Evolutionary conservation across 2,888 invertebrate genomes (phyloP), one percentile per base, ranked within the genome.

Genomic region (Junonia oenone): DNA sequence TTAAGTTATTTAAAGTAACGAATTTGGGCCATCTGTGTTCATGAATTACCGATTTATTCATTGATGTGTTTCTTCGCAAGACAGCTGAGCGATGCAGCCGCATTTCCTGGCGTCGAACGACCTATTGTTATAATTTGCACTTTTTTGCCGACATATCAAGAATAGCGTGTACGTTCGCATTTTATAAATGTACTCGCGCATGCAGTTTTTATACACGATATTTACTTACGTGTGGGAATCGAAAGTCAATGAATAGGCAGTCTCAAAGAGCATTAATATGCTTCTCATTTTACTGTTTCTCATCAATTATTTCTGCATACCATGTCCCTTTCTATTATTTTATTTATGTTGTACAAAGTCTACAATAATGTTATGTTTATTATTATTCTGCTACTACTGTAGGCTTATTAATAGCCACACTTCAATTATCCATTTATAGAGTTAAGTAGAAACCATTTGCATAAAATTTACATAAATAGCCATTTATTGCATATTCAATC

Each of bases 31-130:
- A 9, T 46, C 37, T 64, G 63, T 63, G 63, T 63, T 61, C 51
- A 62, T 56, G 40, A 60, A 45, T 59, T 35, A 51, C 19, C 51
- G 48, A 40, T 59, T 59, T 58, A 60, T 60, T 60, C 58, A 59
- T 60, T 46, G 49, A 48, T 35, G 46, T 52, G 31, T 45, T 29
- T 9, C 38, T 38, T n/a, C 14, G 22, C 43, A 31, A 50, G 55
- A 53, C 61, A 58, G 58, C 58, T 58, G 60, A 61, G 45, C 48
- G 47, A 48, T 51, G 58, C 61, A 58, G 53, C 52, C 80, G 78
- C 68, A 78, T 80, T 85, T 87, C 86, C 86, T 85, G 85, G 70
- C 77, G 66, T 71, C 52, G 76, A 77, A 76, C 77, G 75, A 76
- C 72, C 81, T 72, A 87, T 87, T 87, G 85, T 87, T 66, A 62